phyloP scores from a whole-genome alignment of 2,113 vertebrate genomes.

The Anolis sagrei region DNA sequence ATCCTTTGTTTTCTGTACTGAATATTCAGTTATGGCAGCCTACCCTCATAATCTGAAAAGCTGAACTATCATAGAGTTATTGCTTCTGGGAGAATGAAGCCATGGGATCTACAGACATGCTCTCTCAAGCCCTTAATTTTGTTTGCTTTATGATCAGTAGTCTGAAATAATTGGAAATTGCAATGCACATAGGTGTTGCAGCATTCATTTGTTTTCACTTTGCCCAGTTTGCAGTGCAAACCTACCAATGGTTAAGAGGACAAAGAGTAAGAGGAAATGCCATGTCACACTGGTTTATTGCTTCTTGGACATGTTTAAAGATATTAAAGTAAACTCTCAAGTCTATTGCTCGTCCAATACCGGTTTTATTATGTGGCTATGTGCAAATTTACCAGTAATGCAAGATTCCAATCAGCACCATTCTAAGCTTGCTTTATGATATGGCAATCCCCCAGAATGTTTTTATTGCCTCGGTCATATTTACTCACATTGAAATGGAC shows the following conservation, averaged over 20 bases:
- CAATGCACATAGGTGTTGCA: neutral
- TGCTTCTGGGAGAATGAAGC: neutral
- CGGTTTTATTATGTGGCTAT: constrained; percentile 5
- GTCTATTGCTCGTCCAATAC: neutral
- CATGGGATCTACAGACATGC: neutral
- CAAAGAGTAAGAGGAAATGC: neutral
- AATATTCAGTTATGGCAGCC: neutral
- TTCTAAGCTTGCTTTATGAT: neutral
- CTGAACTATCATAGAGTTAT: neutral
- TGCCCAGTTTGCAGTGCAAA: neutral
- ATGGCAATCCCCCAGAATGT: neutral
- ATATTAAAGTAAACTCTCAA: constrained; percentile 9
- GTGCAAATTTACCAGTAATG: neutral
- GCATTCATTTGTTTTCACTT: neutral
- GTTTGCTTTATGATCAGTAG: neutral
- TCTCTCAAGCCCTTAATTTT: neutral
- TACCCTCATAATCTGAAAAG: neutral
- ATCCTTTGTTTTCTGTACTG: neutral
- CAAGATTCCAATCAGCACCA: constrained; percentile 1
- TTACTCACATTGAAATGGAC: neutral
- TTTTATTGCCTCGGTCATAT: constrained; percentile 19
- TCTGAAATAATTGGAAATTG: neutral
- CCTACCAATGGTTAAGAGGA: neutral
- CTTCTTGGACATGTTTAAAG: neutral
- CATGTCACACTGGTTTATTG: constrained; percentile 16